Conservation (phyloP, 2,888 invertebrate species). For the Diloba caeruleocephala region DNA sequence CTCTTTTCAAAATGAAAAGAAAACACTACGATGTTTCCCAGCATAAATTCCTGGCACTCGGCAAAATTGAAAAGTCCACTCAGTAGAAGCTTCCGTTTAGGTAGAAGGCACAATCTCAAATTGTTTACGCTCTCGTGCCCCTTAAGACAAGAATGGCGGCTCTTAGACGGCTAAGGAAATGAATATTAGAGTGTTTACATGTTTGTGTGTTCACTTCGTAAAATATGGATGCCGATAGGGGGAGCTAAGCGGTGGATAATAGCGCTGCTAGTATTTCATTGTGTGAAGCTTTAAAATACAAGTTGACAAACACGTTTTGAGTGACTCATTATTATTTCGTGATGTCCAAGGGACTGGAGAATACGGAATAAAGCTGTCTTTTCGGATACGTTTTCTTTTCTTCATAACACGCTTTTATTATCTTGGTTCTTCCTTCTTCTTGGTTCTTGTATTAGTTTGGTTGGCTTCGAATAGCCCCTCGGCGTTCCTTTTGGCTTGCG, state of each 20-base stretch:
- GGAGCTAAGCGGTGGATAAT: constrained; percentile 27
- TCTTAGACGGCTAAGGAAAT: constrained; percentile 54
- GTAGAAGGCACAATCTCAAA: constrained; percentile 77
- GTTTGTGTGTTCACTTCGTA: constrained; percentile 44
- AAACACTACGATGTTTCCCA: constrained; percentile 74
- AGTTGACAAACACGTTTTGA: constrained; percentile 6
- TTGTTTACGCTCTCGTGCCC: constrained; percentile 78
- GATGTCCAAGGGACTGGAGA: neutral
- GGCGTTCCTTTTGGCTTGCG: no score
- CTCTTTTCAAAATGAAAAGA: constrained; percentile 83
- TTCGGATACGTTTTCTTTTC: no score
- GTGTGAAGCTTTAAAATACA: constrained; percentile 7
- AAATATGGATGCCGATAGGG: constrained; percentile 22
- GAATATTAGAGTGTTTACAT: constrained; percentile 56
- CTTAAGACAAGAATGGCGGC: constrained; percentile 70
- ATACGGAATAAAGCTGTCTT: neutral
- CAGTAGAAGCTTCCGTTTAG: constrained; percentile 75
- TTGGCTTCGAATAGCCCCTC: no score
- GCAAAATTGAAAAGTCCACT: constrained; percentile 86
- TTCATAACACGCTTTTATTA: no score
- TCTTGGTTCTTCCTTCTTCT: no score
- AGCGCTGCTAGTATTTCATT: constrained; percentile 24
- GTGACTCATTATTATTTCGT: neutral
- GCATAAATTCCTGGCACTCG: constrained; percentile 82
- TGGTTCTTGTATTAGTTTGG: no score